These are phyloP conservation scores for Patiria pectinifera DNA, from an alignment of 53 echinoderm and acorn worm species.

Conservation along the genomic window DNA sequence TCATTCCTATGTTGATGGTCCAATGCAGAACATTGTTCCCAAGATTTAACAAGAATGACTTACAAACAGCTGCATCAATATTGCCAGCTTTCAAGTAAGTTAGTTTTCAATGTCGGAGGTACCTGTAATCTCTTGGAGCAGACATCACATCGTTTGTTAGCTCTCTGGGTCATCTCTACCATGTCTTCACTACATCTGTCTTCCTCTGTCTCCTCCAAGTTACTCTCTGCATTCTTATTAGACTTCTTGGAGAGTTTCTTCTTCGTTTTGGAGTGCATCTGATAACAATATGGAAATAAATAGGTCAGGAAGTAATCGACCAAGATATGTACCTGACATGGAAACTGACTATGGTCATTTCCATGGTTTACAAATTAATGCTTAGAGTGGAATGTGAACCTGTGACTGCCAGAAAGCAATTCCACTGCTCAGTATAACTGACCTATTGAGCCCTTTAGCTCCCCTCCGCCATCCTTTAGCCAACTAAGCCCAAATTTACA, in stretches of 20 bases:
- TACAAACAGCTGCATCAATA: not conserved
- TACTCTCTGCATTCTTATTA: constrained; percentile 28
- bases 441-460: no score
- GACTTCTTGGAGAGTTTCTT: constrained; percentile 49
- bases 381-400: not conserved
- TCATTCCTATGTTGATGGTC: no score
- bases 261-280: constrained; percentile 43
- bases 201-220: not conserved
- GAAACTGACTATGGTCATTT: no score
- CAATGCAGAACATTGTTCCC: no score
- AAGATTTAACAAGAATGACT: no score
- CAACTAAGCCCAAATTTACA: no score
- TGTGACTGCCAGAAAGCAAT: not conserved
- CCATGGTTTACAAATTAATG: no score
- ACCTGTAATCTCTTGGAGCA: constrained; percentile 87
- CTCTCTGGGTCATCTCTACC: constrained; percentile 71
- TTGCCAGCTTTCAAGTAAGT: not conserved
- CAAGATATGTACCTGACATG: not conserved
- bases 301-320: not conserved
- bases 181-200: constrained; percentile 64
- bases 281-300: not conserved
- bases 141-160: constrained; percentile 73
- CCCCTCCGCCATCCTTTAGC: no score
- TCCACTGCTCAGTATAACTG: no score
- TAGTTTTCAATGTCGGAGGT: no score